Percentiles rank a stretch among this genome's conserved stretches.
Evolutionary conservation across 1,140 invertebrate genomes (phyloP).

Genomic region (Aphelinus atriplicis): DNA sequence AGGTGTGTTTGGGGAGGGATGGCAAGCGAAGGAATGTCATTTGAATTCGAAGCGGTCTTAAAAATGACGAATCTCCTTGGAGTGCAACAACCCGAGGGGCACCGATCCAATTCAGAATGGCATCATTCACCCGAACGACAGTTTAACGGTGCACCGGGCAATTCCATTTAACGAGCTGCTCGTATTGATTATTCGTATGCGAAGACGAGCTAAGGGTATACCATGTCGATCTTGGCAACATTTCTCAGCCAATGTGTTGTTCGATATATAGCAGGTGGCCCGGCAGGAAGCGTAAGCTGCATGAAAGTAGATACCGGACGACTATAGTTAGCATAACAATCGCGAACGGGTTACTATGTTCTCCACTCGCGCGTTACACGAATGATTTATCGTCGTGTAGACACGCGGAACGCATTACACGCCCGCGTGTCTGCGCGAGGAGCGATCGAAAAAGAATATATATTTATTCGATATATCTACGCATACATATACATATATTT

Average conservation of each 20-base stretch:
- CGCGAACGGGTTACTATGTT: slow-evolving; percentile 11
- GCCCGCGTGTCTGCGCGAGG: background rate
- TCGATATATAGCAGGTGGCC: slow-evolving; percentile 15
- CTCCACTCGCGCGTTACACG: slow-evolving; percentile 17
- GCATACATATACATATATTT: background rate
- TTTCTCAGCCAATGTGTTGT: background rate
- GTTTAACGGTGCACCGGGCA: slow-evolving; percentile 6
- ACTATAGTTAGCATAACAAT: slow-evolving; percentile 33
- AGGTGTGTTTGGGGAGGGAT: too few species aligned
- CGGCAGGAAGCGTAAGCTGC: slow-evolving; percentile 5
- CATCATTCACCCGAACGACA: slow-evolving; percentile 12
- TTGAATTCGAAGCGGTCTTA: too few species aligned
- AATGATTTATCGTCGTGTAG: slow-evolving; percentile 26
- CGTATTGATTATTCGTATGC: background rate
- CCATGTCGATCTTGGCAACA: background rate
- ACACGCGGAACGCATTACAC: slow-evolving; percentile 26
- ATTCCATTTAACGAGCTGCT: background rate
- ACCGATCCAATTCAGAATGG: background rate
- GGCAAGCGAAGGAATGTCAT: too few species aligned
- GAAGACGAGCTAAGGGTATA: slow-evolving; percentile 6
- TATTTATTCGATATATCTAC: background rate
- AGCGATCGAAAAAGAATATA: slow-evolving; percentile 4
- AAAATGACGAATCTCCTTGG: too few species aligned
- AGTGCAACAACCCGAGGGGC: background rate
- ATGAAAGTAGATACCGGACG: slow-evolving; percentile 24